These are phyloP conservation scores for Cynodonichthys magdalenae DNA, from an alignment of 2,797 vertebrate species.

Conservation along the genomic window DNA sequence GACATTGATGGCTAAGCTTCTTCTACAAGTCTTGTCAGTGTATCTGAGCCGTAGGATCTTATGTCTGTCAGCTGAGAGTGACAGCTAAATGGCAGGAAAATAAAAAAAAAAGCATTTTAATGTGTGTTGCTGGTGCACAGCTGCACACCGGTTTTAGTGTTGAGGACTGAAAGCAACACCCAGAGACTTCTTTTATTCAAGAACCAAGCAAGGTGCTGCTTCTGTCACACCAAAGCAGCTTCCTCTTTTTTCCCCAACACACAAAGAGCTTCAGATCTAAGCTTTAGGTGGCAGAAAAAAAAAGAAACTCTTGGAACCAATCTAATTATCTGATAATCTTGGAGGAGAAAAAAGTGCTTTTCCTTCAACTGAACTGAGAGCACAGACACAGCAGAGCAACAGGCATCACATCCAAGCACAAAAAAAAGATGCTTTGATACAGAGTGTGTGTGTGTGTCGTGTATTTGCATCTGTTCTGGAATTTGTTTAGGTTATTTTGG, in stretches of 20 bases:
- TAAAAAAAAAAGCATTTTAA: conserved; percentile 40
- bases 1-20: conserved; percentile 29
- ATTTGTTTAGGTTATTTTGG: conserved; percentile 22
- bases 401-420: conserved; percentile 35
- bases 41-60: conserved; percentile 24
- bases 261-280: conserved; percentile 53
- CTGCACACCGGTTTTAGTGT: conserved; percentile 35
- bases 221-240: conserved; percentile 39
- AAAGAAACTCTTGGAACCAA: conserved; percentile 25
- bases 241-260: conserved; percentile 57
- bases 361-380: conserved; percentile 13
- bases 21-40: conserved; percentile 23
- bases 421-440: conserved; percentile 21
- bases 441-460: conserved; percentile 34
- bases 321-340: conserved; percentile 23
- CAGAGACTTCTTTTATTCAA: conserved; percentile 47
- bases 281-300: conserved; percentile 28
- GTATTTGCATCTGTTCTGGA: conserved; percentile 15
- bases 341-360: conserved; percentile 2
- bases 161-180: conserved; percentile 41
- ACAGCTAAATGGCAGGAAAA: conserved; percentile 48
- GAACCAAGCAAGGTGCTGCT: conserved; percentile 28
- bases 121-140: conserved; percentile 38
- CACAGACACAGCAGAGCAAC: conserved; percentile 45
- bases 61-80: conserved; percentile 46